Conservation (phyloP, 2,797 vertebrate species). For the Paedocypris micromegethes region DNA sequence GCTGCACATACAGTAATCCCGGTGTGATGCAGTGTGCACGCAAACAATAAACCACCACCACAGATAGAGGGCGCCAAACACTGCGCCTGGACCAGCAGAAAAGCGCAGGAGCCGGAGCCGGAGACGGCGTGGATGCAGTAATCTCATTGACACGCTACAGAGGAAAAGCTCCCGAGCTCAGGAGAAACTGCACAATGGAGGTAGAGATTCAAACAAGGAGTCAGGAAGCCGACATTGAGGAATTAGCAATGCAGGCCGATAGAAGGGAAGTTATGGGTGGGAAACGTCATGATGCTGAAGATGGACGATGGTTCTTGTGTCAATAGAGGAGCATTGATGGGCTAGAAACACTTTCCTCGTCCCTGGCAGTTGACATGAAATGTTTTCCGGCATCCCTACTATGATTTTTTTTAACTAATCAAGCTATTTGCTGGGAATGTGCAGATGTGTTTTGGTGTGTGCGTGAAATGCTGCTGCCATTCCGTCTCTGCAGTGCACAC, state of each 20-base stretch:
- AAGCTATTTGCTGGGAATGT: constrained; percentile 21
- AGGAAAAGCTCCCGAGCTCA: neutral
- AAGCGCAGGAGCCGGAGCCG: constrained; percentile 19
- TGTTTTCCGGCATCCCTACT: constrained; percentile 17
- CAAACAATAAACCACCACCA: constrained; percentile 23
- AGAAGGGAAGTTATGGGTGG: constrained; percentile 30
- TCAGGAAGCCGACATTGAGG: constrained; percentile 8
- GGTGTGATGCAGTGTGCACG: constrained; percentile 41
- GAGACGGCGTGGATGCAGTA: constrained; percentile 28
- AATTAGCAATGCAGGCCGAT: neutral
- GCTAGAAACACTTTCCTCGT: constrained; percentile 35
- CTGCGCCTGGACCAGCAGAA: constrained; percentile 49
- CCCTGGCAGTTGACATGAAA: constrained; percentile 48
- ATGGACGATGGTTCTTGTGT: constrained; percentile 28
- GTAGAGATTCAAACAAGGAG: neutral
- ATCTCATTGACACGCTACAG: constrained; percentile 26
- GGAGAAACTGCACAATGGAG: constrained; percentile 17
- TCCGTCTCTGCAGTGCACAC: constrained; percentile 26
- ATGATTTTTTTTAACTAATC: constrained; percentile 14
- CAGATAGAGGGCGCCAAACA: constrained; percentile 57
- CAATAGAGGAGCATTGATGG: constrained; percentile 45
- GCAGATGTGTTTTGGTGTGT: neutral
- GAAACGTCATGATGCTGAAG: constrained; percentile 13
- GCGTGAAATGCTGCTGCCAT: constrained; percentile 6
- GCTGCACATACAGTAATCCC: neutral